Evolutionary conservation across 1,140 invertebrate species (phyloP), one percentile per base, ranked within the genome.

Genomic region (Drosophila parvula): DNA sequence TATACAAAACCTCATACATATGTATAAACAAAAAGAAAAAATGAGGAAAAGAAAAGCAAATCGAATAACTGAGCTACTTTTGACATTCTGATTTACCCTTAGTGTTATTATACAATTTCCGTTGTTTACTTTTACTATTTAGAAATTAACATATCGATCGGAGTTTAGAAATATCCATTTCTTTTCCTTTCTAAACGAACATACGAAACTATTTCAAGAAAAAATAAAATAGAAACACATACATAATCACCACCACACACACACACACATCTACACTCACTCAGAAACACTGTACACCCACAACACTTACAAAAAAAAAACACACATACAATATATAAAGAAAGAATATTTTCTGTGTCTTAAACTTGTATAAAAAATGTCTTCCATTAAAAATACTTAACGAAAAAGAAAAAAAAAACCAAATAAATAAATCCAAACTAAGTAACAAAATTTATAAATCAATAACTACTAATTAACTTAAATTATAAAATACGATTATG

Each of bases 291-390:
- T 56, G 32, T 51, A 59, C 44, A 81, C 65, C 51, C 51, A 53
- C 55, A 34, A 70, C 57, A 68, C 65, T 34, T 53, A 73, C 47
- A 70, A 53, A 40, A 57, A 18, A 55, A 70, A 53, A 40, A 57
- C 18, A 55, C 32, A 55, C 59, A 75, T 50, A 63, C 53, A 79
- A 79, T 64, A 90, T 79, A 81, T 64, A 76, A 79, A 88, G 41
- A 74, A 81, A 90, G 79, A 91, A 91, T 86, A 91, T 91, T 91
- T 91, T 91, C 90, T 91, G 90, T 91, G 90, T 91, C 90, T 91
- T 91, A 91, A 91, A 91, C 90, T 91, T 91, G 90, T 91, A 91
- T 91, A 91, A 91, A 91, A 88, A 91, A 91, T 91, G 90, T 91
- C 90, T 91, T 91, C 90, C 90, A 91, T 91, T 91, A 91, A 71